A percentile compares a stretch with the other conserved stretches of the same genome.
These are phyloP conservation scores for Gisinianus flammeolus DNA, from an alignment of 2,888 invertebrate species.

Conservation along the genomic window DNA sequence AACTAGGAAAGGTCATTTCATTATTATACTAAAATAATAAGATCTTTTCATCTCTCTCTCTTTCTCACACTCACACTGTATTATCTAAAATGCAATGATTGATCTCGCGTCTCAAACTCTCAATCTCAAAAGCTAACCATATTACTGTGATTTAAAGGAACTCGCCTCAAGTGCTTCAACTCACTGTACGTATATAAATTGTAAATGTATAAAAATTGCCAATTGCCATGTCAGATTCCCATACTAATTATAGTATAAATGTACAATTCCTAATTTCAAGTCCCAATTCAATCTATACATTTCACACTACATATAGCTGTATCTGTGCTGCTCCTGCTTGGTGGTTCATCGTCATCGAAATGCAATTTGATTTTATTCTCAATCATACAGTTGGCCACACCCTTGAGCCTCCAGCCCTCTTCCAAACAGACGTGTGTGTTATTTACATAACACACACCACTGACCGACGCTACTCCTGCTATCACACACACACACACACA, in stretches of 20 bases:
- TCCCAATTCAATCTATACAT: background rate
- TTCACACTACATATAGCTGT: too few relatives aligned
- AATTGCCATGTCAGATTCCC: background rate
- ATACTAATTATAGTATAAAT: conserved; percentile 7
- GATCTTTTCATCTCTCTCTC: conserved; percentile 17
- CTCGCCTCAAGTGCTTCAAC: too few relatives aligned
- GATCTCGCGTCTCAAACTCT: too few relatives aligned
- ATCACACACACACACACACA: too few relatives aligned
- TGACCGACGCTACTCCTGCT: background rate
- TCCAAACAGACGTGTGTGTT: background rate
- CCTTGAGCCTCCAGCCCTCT: conserved; percentile 29
- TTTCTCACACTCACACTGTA: background rate
- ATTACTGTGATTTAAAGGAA: too few relatives aligned
- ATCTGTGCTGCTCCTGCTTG: background rate
- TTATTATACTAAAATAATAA: conserved; percentile 25
- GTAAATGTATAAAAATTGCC: too few relatives aligned
- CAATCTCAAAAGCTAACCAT: too few relatives aligned
- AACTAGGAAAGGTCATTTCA: conserved; percentile 30
- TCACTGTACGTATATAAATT: too few relatives aligned
- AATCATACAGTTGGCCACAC: conserved; percentile 19
- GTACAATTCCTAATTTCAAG: background rate
- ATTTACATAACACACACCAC: background rate
- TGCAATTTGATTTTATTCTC: background rate
- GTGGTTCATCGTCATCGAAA: background rate
- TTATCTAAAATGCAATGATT: background rate